Conservation (phyloP, 1,140 invertebrate species). For the Euura lappo region DNA sequence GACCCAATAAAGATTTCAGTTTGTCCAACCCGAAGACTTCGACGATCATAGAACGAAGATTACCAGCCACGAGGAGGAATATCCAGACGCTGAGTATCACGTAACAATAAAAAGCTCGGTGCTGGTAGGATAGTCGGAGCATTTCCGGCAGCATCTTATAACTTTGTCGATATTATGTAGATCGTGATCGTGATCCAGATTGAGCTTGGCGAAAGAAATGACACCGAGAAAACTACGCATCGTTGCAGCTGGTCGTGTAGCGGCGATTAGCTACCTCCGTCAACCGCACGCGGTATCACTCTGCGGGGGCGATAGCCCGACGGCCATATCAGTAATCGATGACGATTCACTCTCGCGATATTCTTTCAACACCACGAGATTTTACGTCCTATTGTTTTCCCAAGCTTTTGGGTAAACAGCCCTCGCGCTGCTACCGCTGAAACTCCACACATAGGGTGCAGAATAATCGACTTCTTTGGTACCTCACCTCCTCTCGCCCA, state of each 20-base stretch:
- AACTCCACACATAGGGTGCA: too few species aligned
- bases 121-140: constrained; percentile 73
- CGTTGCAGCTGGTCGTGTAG: neutral
- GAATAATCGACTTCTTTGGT: too few species aligned
- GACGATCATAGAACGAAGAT: constrained; percentile 17
- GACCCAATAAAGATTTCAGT: constrained; percentile 9
- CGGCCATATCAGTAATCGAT: too few species aligned
- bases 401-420: too few species aligned
- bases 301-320: too few species aligned
- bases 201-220: neutral
- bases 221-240: neutral
- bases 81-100: constrained; percentile 80
- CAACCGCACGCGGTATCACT: too few species aligned
- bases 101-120: constrained; percentile 79
- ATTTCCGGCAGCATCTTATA: constrained; percentile 61
- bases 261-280: too few species aligned
- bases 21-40: neutral
- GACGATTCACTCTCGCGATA: too few species aligned
- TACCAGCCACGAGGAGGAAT: constrained; percentile 75
- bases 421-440: too few species aligned
- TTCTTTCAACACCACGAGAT: too few species aligned
- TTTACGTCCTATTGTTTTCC: too few species aligned
- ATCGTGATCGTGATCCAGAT: neutral
- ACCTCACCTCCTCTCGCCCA: too few species aligned
- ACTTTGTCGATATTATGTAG: neutral